These are phyloP conservation scores for Coptotermes formosanus DNA, from an alignment of 1,140 invertebrate genomes.

Conservation along the genomic window DNA sequence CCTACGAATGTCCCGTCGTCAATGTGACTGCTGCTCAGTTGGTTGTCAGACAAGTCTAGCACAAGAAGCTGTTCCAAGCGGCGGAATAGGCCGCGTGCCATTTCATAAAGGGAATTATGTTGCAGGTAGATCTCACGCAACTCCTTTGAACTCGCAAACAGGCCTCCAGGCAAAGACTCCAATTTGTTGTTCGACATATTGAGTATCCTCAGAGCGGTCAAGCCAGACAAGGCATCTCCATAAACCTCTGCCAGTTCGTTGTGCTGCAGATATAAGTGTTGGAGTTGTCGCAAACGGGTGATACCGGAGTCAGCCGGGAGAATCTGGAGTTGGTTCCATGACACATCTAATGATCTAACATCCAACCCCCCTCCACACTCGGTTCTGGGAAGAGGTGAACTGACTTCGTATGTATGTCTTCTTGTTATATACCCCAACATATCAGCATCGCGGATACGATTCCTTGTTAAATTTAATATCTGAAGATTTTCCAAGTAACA, in stretches of 20 bases:
- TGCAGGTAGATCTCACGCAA: conserved; percentile 80
- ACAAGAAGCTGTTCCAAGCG: conserved; percentile 78
- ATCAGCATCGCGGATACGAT: conserved; percentile 70
- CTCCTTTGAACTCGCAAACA: conserved; percentile 75
- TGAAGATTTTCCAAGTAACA: conserved; percentile 76
- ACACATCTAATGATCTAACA: conserved; percentile 72
- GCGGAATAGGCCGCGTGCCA: conserved; percentile 79
- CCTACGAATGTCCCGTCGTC: conserved; percentile 80
- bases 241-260: conserved; percentile 81
- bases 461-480: conserved; percentile 78
- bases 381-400: conserved; percentile 40
- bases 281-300: conserved; percentile 67
- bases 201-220: conserved; percentile 71
- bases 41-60: conserved; percentile 84
- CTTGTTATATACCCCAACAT: conserved; percentile 65
- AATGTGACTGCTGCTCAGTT: conserved; percentile 76
- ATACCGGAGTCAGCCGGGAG: conserved; percentile 71
- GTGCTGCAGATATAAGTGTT: conserved; percentile 74
- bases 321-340: conserved; percentile 70
- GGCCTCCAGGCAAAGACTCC: conserved; percentile 68
- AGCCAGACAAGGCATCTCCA: conserved; percentile 70
- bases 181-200: conserved; percentile 83
- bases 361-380: conserved; percentile 54
- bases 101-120: conserved; percentile 73
- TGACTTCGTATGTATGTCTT: conserved; percentile 49